phyloP scores from a whole-genome alignment of 2,113 vertebrate genomes.

The Peromyscus maniculatus region DNA sequence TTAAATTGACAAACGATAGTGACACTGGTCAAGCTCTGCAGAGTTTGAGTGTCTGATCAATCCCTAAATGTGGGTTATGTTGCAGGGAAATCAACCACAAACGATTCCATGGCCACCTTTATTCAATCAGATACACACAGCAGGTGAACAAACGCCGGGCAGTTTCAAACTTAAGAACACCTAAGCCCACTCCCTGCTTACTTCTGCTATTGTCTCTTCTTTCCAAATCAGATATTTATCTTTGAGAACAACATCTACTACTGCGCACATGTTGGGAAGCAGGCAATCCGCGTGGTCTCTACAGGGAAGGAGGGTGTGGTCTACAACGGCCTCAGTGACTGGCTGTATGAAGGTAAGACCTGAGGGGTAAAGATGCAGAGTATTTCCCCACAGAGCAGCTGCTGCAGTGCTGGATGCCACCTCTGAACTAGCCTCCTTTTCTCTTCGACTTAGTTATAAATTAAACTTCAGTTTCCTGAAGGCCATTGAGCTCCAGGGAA shows the following conservation, averaged over 20 bases:
- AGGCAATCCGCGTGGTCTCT: constrained; percentile 97
- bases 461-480: constrained; percentile 4
- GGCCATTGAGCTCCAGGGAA: not conserved
- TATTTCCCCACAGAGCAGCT: fast-evolving
- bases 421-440: fast-evolving
- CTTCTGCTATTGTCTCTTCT: constrained; percentile 70
- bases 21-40: fast-evolving
- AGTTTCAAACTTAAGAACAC: constrained; percentile 41
- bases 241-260: constrained; percentile 99
- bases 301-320: constrained; percentile 96
- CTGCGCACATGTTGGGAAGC: constrained; percentile 94
- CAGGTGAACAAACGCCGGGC: not conserved
- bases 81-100: too few relatives aligned
- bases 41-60: fast-evolving
- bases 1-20: too few relatives aligned
- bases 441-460: not conserved
- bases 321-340: constrained; percentile 98
- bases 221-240: constrained; percentile 94
- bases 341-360: constrained; percentile 97
- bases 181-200: constrained; percentile 55
- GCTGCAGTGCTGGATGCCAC: fast-evolving
- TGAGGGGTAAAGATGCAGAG: fast-evolving
- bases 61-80: not conserved
- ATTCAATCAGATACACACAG: not conserved
- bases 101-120: not conserved